phyloP scores from a whole-genome alignment of 2,888 invertebrate genomes.

The Lasioglossum oenotherae region DNA sequence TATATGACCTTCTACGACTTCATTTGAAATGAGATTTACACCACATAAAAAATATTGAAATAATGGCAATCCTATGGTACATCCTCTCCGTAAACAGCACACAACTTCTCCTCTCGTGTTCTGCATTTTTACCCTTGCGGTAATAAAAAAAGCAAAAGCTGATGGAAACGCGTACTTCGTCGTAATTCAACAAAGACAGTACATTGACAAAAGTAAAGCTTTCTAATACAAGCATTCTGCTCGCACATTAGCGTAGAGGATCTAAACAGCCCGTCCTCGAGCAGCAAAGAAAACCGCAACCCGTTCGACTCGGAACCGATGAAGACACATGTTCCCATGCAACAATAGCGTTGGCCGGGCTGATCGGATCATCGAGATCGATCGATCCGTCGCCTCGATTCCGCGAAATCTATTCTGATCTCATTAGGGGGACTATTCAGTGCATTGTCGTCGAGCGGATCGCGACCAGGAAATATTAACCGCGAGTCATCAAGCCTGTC shows the following conservation, averaged over 20 bases:
- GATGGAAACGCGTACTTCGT: no score
- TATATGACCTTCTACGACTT: no score
- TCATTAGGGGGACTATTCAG: neutral
- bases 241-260: neutral
- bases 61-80: no score
- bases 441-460: constrained; percentile 1
- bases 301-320: neutral
- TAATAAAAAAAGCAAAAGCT: no score
- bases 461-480: constrained; percentile 46
- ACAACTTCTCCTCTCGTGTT: no score
- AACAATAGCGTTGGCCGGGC: neutral
- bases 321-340: neutral
- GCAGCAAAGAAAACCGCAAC: neutral
- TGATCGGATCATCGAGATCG: neutral
- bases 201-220: no score
- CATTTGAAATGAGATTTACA: no score
- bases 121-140: neutral
- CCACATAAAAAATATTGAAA: no score
- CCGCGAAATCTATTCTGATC: neutral
- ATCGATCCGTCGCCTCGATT: neutral
- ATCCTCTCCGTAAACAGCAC: no score
- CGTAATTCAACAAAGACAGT: no score
- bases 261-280: neutral
- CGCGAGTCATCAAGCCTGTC: constrained; percentile 29
- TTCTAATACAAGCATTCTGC: neutral